Evolutionary conservation across 2,113 vertebrate genomes (phyloP).

Genomic region (Euleptes europaea): DNA sequence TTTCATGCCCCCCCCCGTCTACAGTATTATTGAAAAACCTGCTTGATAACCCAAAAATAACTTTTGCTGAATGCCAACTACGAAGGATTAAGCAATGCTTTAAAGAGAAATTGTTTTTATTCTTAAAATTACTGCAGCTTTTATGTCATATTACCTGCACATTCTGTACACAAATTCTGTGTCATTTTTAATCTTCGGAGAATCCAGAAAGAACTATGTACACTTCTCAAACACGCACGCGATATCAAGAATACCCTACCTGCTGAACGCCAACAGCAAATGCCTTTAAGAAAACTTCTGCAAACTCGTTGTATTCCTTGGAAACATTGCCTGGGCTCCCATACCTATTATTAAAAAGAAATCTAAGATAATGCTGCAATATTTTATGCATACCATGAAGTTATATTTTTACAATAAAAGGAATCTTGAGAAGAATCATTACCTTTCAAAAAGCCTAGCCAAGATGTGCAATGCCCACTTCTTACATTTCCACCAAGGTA

Average conservation of each 20-base stretch:
- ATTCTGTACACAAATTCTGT: neutral
- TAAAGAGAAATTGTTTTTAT: neutral
- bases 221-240: neutral
- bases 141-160: neutral
- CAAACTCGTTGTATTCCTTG: constrained; percentile 98
- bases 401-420: neutral
- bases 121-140: neutral
- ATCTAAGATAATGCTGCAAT: constrained; percentile 4
- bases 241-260: constrained; percentile 67
- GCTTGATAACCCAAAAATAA: neutral
- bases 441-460: constrained; percentile 97
- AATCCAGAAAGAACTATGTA: neutral
- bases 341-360: constrained; percentile 79
- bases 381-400: constrained; percentile 13
- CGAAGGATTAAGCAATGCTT: neutral
- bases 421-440: constrained; percentile 30
- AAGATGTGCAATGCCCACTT: constrained; percentile 99
- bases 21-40: neutral
- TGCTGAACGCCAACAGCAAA: constrained; percentile 95
- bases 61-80: neutral
- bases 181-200: neutral
- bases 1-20: too few species aligned
- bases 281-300: constrained; percentile 96
- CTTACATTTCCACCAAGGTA: constrained; percentile 99
- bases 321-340: constrained; percentile 98